Evolutionary conservation across 1,140 invertebrate genomes (phyloP), one percentile per base, ranked within the genome.

Genomic region (Drosophila orena): DNA sequence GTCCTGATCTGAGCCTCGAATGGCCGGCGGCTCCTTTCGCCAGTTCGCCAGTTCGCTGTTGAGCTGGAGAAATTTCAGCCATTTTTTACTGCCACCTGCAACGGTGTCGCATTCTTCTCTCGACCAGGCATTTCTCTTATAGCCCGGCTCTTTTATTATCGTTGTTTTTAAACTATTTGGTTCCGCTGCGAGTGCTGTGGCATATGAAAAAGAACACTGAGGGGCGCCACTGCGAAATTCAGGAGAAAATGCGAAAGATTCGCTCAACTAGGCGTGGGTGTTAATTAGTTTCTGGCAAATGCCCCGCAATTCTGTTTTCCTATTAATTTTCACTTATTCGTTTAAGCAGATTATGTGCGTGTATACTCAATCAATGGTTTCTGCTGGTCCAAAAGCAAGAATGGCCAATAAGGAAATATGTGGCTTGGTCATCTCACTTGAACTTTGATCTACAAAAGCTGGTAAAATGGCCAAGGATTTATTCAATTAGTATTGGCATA

Each of bases 51-150:
- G 52, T n/a, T 57, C 27, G 27, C 66, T 69, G 15, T 46, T 75
- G 54, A 22, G 34, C 46, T 65, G 27, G 60, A 60, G 55, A 71
- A 89, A 84, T 89, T 89, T 83, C 40, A 80, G 73, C 84, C 76
- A 89, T 89, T 89, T 89, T 86, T 86, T 81, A 86, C 75, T 86
- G 83, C 79, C 83, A 86, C 79, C 83, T 86, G 84, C 81, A 78
- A 77, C 71, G 79, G 77, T 74, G 71, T 53, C 56, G 65, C 77
- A 84, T 89, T 84, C 64, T 77, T 83, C 53, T 68, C 52, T 34
- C 43, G 38, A 35, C 53, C 42, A 37, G 46, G 50, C 42, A 73
- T 80, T 84, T 80, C 47, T 65, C 64, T 69, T 38, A 44, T 24
- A 46, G 55, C 55, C 35, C n/a, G 35, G 58, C 15, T 68, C 56